Evolutionary conservation across 30 jellyfish, hydroid and myxozoan species (phyloP).

Genomic region (Hydractinia echinata): DNA sequence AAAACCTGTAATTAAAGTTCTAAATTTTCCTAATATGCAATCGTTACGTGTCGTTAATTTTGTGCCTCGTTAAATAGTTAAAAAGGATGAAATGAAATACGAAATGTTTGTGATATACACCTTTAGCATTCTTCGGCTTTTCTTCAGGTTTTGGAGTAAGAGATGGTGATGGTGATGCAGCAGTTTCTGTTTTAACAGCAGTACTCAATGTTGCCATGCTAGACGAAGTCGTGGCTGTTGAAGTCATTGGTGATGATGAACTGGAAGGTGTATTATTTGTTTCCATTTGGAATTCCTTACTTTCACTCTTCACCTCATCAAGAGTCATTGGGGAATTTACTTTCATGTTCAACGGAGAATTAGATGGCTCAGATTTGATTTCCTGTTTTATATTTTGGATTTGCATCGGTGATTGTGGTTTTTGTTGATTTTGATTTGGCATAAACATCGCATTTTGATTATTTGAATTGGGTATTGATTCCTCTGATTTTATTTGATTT

Average conservation of each 20-base stretch:
- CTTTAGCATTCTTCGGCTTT: background rate
- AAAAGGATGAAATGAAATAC: background rate
- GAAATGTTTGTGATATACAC: background rate
- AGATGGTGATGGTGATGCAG: constrained; percentile 29
- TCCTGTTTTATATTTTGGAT: constrained; percentile 15
- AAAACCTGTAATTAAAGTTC: too few species aligned
- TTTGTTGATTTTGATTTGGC: constrained; percentile 39
- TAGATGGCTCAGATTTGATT: constrained; percentile 15
- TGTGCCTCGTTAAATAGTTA: background rate
- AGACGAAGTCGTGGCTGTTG: constrained; percentile 32
- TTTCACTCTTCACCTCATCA: background rate
- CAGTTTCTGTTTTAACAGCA: constrained; percentile 53
- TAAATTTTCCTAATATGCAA: too few species aligned
- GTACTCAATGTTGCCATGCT: constrained; percentile 49
- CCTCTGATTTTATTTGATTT: constrained; percentile 31
- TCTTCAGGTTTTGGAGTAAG: constrained; percentile 15
- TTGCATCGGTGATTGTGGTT: background rate
- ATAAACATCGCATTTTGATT: background rate
- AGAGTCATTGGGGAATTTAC: constrained; percentile 33
- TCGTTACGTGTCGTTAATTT: too few species aligned
- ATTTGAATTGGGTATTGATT: constrained; percentile 4
- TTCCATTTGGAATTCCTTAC: constrained; percentile 31
- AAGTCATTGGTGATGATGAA: constrained; percentile 22
- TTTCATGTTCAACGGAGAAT: constrained; percentile 30
- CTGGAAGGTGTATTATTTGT: constrained; percentile 24